Evolutionary conservation across 1,140 invertebrate species (phyloP).

Genomic region (Condylostylus longicornis): DNA sequence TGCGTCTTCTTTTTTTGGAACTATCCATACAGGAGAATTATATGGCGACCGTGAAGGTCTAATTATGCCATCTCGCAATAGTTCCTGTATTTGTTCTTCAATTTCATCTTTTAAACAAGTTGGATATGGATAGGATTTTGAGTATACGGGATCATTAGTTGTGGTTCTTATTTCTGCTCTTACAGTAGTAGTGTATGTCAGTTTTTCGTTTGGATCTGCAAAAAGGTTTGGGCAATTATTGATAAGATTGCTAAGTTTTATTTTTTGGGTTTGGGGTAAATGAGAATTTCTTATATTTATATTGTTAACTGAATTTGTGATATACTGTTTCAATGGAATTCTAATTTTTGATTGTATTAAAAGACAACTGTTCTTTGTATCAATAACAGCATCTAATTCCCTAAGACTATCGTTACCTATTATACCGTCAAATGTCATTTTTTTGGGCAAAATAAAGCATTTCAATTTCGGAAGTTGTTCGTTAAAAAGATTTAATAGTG

Average conservation of each 20-base stretch:
- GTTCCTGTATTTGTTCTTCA: slow-evolving; percentile 8
- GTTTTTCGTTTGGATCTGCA: background rate
- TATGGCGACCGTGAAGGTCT: slow-evolving; percentile 9
- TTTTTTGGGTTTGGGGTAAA: background rate
- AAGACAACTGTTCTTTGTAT: background rate
- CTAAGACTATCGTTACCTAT: slow-evolving; percentile 1
- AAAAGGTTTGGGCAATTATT: background rate
- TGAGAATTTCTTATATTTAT: background rate
- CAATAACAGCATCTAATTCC: slow-evolving; percentile 4
- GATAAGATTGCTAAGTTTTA: background rate
- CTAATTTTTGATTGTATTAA: background rate
- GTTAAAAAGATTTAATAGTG: slow-evolving; percentile 5
- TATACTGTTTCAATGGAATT: background rate
- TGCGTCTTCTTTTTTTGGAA: slow-evolving; percentile 1
- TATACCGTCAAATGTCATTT: background rate
- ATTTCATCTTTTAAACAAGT: slow-evolving; percentile 13
- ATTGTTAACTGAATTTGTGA: background rate
- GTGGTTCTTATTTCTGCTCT: slow-evolving; percentile 1
- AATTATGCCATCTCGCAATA: slow-evolving; percentile 16
- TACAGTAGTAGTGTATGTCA: slow-evolving; percentile 1
- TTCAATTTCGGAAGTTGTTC: slow-evolving; percentile 1
- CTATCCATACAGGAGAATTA: slow-evolving; percentile 2
- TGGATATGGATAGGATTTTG: slow-evolving; percentile 12
- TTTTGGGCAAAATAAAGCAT: slow-evolving; percentile 2
- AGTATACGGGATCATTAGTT: slow-evolving; percentile 2